A percentile compares a stretch with the other conserved stretches of the same genome.
phyloP scores from a whole-genome alignment of 2,888 invertebrate genomes.

The Phorcus lineatus region DNA sequence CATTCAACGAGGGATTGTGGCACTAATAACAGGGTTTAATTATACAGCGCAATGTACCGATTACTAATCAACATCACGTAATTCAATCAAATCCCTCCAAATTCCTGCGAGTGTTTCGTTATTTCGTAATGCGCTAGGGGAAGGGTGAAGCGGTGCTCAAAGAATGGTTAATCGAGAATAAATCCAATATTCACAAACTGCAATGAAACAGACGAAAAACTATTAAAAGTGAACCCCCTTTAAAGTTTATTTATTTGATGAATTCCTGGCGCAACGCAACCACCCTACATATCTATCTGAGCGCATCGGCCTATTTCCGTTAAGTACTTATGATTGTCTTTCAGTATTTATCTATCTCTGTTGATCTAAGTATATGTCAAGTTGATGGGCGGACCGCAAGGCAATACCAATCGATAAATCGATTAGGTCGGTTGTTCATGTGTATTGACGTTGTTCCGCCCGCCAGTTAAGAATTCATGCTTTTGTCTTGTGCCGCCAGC shows the following conservation, averaged over 20 bases:
- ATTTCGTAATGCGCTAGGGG: not conserved
- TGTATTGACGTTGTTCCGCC: not conserved
- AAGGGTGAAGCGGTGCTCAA: not conserved
- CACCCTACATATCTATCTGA: not conserved
- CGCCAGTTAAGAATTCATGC: not conserved
- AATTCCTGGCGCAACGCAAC: too few relatives aligned
- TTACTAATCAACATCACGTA: not conserved
- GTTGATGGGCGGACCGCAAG: not conserved
- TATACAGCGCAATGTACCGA: too few relatives aligned
- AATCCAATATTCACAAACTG: too few relatives aligned
- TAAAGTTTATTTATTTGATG: too few relatives aligned
- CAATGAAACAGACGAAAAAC: too few relatives aligned
- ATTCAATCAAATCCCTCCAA: not conserved
- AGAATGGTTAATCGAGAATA: too few relatives aligned
- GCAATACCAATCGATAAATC: constrained; percentile 10
- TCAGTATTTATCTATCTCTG: constrained; percentile 20
- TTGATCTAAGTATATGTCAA: constrained; percentile 20
- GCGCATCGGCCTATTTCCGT: not conserved
- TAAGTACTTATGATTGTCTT: constrained; percentile 16
- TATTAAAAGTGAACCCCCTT: too few relatives aligned
- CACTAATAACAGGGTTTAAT: too few relatives aligned
- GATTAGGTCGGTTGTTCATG: not conserved
- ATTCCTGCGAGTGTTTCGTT: not conserved
- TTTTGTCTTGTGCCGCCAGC: not conserved
- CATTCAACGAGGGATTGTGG: too few relatives aligned